A percentile compares a stretch with the other conserved stretches of the same genome.
phyloP scores from a whole-genome alignment of 1,140 invertebrate genomes.

The Oppia nitens region DNA sequence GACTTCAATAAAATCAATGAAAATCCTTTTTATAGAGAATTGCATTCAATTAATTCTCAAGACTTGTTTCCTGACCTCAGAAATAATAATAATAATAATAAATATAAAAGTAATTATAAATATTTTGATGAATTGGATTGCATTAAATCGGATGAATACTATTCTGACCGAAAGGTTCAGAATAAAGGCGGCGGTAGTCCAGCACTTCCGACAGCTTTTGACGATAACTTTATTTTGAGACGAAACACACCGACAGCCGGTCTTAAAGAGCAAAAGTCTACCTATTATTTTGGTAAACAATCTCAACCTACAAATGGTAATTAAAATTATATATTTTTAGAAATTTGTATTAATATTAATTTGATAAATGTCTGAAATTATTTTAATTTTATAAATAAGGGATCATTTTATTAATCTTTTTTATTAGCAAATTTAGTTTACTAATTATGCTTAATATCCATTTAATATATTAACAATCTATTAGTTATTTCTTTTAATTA shows the following conservation, averaged over 20 bases:
- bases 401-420: no score
- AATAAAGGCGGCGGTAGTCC: neutral
- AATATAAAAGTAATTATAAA: no score
- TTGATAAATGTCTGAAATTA: no score
- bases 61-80: neutral
- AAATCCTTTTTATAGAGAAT: neutral
- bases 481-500: no score
- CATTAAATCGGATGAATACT: neutral
- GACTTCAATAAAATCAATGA: neutral
- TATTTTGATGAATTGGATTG: neutral
- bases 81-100: neutral
- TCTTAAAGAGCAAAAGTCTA: constrained; percentile 53
- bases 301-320: neutral
- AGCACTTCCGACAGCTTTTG: constrained; percentile 3
- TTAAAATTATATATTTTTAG: neutral
- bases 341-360: no score
- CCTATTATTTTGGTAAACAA: constrained; percentile 80
- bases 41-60: neutral
- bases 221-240: constrained; percentile 19
- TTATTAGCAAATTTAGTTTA: no score
- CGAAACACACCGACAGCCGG: constrained; percentile 15
- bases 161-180: neutral
- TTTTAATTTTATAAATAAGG: no score
- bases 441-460: no score
- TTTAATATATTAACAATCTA: no score